Evolutionary conservation across 1,140 invertebrate species (phyloP).

Genomic region (Octopus bimaculoides): DNA sequence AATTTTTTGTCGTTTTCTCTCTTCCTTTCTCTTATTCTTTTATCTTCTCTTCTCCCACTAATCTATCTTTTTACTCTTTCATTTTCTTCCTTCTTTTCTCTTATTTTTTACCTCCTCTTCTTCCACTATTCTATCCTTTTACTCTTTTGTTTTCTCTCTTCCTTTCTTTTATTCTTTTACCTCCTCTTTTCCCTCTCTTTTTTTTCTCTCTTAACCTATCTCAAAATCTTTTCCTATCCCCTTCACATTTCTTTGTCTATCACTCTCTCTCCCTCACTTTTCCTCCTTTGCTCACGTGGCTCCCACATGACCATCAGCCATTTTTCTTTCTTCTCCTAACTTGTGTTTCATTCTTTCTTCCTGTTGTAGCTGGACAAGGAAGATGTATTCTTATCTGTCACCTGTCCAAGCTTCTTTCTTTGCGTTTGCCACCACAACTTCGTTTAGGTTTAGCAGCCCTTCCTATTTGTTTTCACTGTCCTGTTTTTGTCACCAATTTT

Average conservation of each 20-base stretch:
- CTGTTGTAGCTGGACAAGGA: too few species aligned
- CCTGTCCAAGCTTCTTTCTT: too few species aligned
- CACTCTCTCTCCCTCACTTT: conserved; percentile 10
- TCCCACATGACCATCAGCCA: too few species aligned
- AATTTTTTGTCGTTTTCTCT: not conserved
- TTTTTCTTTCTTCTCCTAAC: too few species aligned
- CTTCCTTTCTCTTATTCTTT: not conserved
- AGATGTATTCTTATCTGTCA: too few species aligned
- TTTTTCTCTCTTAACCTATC: not conserved
- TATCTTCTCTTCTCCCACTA: conserved; percentile 5
- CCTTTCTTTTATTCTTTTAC: conserved; percentile 7
- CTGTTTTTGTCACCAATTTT: too few species aligned
- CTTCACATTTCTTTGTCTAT: conserved; percentile 1
- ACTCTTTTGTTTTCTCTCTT: not conserved
- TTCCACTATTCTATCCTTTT: not conserved
- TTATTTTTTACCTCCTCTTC: not conserved
- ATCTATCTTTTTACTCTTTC: not conserved
- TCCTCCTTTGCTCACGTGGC: conserved; percentile 7
- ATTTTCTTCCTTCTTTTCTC: not conserved
- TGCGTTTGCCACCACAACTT: too few species aligned
- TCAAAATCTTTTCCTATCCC: not conserved
- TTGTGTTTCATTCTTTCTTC: too few species aligned
- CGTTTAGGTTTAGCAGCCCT: too few species aligned
- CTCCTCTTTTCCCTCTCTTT: not conserved
- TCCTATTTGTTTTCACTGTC: too few species aligned